Percentiles rank a stretch among this genome's conserved stretches.
phyloP scores from a whole-genome alignment of 2,113 vertebrate species.

The Enhydra lutris region DNA sequence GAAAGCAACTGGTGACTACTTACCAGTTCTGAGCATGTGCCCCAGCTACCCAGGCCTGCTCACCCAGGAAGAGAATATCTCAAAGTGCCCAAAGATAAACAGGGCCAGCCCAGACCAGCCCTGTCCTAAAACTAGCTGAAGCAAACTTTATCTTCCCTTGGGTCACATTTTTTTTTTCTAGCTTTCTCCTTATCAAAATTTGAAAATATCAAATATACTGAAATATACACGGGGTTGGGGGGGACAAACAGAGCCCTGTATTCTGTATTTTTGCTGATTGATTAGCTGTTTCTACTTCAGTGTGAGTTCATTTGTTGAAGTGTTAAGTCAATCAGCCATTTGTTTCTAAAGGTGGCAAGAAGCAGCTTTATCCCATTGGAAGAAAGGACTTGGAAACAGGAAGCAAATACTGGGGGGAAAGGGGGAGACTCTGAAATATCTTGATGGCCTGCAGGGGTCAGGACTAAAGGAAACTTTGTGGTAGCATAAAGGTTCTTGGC shows the following conservation, averaged over 20 bases:
- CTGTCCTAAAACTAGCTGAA: neutral
- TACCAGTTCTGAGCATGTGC: neutral
- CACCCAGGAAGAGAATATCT: neutral
- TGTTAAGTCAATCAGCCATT: neutral
- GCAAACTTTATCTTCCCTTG: neutral
- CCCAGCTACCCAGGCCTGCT: neutral
- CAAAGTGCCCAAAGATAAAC: neutral
- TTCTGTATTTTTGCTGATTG: neutral
- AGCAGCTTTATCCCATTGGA: neutral
- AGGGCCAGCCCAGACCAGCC: neutral
- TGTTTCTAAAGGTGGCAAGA: conserved; percentile 22
- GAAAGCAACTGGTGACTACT: neutral
- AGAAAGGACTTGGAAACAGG: neutral
- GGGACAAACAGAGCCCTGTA: neutral
- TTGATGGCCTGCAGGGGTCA: neutral
- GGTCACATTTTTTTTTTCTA: neutral
- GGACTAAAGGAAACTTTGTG: neutral
- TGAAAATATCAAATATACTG: neutral
- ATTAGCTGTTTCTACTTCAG: neutral
- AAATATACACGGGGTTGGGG: neutral
- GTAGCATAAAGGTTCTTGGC: neutral
- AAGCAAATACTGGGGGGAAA: neutral
- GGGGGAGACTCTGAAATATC: neutral
- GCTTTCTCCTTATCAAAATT: neutral
- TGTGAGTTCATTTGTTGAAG: neutral